Evolutionary conservation across 2,113 vertebrate species (phyloP), one percentile per base, ranked within the genome.

Genomic region (Nothobranchius kuhntae): DNA sequence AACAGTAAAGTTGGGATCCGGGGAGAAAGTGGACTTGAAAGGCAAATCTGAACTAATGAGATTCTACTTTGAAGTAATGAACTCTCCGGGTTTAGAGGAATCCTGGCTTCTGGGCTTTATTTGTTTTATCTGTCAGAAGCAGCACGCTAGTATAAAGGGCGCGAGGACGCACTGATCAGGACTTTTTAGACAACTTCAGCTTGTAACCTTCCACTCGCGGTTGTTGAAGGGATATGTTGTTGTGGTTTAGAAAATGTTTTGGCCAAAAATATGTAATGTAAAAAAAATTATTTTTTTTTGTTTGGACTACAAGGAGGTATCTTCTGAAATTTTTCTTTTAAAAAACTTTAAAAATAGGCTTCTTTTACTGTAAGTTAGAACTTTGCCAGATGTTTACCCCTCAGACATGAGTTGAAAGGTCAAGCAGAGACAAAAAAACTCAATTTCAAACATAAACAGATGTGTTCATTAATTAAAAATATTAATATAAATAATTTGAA

Each of bases 1-100:
- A 88, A 89, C 69, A 77, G 82, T 88, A 80, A 88, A 81, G 77
- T 84, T 61, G 12, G 78, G 73, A 85, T 87, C 69, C 71, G 79
- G 78, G 75, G 80, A 88, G 77, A 82, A 84, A 86, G 85, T 67
- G 77, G 86, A 89, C 81, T 91, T 88, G 85, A 90, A 90, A 90
- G 86, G 77, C 65, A 84, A 86, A 84, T 84, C 80, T 86, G 17
- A 87, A 85, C 82, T 90, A 91, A 91, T 90, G 87, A 88, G 86
- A 66, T 85, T 88, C 61, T 63, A 75, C 87, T 87, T 87, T 89
- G 86, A 91, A 88, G 87, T 87, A 85, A 88, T 89, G 80, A 86
- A 86, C 75, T 86, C 79, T 77, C 60, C 70, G 73, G 80, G 77
- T 88, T 85, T 78, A 50, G 71, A 78, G 61, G 88, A 89, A 90